These are phyloP conservation scores for Tachuris rubrigastra DNA, from an alignment of 2,113 vertebrate species.

Conservation along the genomic window DNA sequence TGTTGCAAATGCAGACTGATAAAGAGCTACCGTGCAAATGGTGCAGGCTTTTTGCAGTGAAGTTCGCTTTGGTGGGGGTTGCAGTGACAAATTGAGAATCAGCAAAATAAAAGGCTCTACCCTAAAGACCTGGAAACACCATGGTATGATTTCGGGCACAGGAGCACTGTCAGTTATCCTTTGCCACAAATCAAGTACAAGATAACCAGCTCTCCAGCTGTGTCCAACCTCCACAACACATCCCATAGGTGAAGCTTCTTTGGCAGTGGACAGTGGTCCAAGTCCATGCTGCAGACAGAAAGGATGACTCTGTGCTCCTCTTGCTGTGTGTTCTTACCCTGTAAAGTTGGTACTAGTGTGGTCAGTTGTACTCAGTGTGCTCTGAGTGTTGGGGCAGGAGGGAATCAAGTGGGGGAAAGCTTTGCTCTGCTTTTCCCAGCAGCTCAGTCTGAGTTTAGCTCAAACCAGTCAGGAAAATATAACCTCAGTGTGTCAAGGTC, in stretches of 20 bases:
- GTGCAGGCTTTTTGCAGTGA: not conserved
- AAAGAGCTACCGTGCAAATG: not conserved
- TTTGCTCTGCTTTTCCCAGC: not conserved
- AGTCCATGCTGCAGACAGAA: not conserved
- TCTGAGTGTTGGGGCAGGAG: accelerated
- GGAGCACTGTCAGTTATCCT: not conserved
- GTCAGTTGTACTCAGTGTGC: not conserved
- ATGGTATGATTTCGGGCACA: not conserved
- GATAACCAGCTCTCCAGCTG: not conserved
- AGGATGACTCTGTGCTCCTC: not conserved
- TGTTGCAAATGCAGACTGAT: not conserved
- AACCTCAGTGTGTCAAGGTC: not conserved
- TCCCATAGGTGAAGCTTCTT: not conserved
- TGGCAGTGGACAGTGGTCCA: not conserved
- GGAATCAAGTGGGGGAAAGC: accelerated
- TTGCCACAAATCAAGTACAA: not conserved
- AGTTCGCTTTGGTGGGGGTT: accelerated
- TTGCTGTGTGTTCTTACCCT: accelerated
- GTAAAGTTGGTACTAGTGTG: not conserved
- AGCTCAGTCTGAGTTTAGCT: not conserved
- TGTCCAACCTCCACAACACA: accelerated
- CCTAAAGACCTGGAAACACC: not conserved
- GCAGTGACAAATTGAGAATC: not conserved
- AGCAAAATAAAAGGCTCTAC: not conserved
- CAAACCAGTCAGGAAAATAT: not conserved